Evolutionary conservation across 2,113 vertebrate genomes (phyloP).

Genomic region (Phyllopteryx taeniolatus): DNA sequence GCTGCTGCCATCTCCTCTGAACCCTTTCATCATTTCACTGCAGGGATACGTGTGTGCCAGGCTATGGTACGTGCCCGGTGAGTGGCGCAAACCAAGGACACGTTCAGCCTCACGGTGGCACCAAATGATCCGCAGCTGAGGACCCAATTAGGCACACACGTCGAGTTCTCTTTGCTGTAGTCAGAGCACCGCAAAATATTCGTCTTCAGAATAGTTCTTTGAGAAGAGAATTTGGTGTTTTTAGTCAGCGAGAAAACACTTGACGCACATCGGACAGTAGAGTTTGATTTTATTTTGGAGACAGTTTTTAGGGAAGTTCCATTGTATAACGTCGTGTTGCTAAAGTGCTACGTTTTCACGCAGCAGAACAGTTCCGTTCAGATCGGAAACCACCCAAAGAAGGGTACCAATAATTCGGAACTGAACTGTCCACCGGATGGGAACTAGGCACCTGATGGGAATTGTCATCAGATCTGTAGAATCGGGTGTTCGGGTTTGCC

Average conservation of each 20-base stretch:
- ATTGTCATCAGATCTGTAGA: not conserved
- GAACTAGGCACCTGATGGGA: not conserved
- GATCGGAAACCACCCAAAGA: too few species aligned
- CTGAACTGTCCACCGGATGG: too few species aligned
- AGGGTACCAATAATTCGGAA: not conserved
- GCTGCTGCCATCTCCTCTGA: slow-evolving; percentile 32
- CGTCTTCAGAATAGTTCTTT: not conserved
- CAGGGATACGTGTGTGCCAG: slow-evolving; percentile 43
- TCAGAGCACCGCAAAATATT: not conserved
- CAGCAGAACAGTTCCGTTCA: too few species aligned
- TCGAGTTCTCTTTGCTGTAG: not conserved
- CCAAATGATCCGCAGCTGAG: not conserved
- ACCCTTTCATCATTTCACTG: slow-evolving; percentile 57
- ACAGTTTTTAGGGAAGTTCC: too few species aligned
- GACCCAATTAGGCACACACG: slow-evolving; percentile 2
- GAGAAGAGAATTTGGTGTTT: not conserved
- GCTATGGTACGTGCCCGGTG: slow-evolving; percentile 21
- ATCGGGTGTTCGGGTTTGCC: not conserved
- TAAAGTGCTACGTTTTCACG: too few species aligned
- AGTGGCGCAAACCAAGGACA: slow-evolving; percentile 26
- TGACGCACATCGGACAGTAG: not conserved
- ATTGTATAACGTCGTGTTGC: too few species aligned
- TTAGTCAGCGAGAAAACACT: too few species aligned
- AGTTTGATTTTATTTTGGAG: not conserved
- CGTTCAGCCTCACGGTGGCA: slow-evolving; percentile 3